Conservation (phyloP, 2,113 vertebrate genomes). For the Haliaeetus leucogaster region DNA sequence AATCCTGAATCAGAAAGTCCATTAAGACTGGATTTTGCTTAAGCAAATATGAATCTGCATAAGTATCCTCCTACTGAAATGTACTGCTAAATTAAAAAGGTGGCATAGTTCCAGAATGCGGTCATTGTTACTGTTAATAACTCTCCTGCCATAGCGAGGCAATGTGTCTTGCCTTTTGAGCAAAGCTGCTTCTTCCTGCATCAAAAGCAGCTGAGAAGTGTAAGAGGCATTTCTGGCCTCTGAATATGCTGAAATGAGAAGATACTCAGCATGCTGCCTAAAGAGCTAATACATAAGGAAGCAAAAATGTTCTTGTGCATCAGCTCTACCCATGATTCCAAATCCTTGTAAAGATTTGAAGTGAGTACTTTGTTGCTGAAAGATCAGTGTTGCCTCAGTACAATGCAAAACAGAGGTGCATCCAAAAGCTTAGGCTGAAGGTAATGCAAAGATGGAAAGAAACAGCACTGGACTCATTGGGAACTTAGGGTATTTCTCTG, state of each 20-base stretch:
- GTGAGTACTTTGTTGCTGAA: neutral
- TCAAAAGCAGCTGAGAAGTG: neutral
- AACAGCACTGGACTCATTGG: neutral
- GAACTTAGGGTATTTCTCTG: neutral
- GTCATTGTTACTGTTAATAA: neutral
- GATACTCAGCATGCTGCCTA: neutral
- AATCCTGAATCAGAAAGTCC: neutral
- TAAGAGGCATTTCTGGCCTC: neutral
- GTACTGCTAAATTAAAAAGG: neutral
- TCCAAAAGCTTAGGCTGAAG: neutral
- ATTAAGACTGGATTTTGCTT: neutral
- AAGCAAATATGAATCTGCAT: neutral
- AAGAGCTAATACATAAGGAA: neutral
- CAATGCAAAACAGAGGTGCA: neutral
- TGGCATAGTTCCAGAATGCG: neutral
- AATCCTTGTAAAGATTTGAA: neutral
- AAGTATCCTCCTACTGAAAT: neutral
- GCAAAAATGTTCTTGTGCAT: neutral
- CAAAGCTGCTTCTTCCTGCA: neutral
- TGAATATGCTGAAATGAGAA: neutral
- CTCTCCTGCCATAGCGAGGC: fast-evolving
- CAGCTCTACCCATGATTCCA: neutral
- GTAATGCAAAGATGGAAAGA: neutral
- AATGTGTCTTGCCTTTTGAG: neutral
- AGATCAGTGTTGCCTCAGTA: neutral